Percentiles rank a stretch among this genome's conserved stretches.
Evolutionary conservation across 2,797 vertebrate genomes (phyloP).

Genomic region (Carapus acus): DNA sequence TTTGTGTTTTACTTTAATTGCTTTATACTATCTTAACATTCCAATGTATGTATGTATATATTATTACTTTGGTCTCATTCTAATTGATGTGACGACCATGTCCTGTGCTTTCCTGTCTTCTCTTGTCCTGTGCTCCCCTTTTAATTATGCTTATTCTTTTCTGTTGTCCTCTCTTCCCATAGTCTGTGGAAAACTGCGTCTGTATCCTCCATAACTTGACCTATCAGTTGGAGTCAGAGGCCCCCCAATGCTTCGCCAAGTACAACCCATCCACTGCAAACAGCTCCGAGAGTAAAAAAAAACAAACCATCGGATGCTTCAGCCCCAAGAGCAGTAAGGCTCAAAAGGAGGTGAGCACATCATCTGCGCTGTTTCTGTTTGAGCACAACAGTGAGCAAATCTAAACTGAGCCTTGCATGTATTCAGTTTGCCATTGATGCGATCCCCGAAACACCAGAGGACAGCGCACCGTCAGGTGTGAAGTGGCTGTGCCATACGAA

Average conservation of each 20-base stretch:
- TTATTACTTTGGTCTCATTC: too few relatives aligned
- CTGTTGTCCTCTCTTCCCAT: slow-evolving; percentile 1
- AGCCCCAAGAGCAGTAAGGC: slow-evolving; percentile 81
- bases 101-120: too few relatives aligned
- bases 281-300: slow-evolving; percentile 56
- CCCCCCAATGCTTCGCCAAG: slow-evolving; percentile 73
- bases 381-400: background rate
- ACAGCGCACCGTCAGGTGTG: slow-evolving; percentile 71
- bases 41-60: too few relatives aligned
- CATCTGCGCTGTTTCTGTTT: background rate
- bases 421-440: slow-evolving; percentile 63
- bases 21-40: too few relatives aligned
- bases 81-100: too few relatives aligned
- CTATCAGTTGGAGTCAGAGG: slow-evolving; percentile 82
- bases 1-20: too few relatives aligned
- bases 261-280: slow-evolving; percentile 50
- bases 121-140: too few relatives aligned
- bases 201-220: slow-evolving; percentile 93
- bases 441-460: slow-evolving; percentile 58
- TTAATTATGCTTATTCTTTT: background rate
- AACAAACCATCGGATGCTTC: slow-evolving; percentile 78
- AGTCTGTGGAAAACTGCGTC: slow-evolving; percentile 92
- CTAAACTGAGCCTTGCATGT: background rate
- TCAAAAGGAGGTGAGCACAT: slow-evolving; percentile 31
- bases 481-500: slow-evolving; percentile 79